Conservation (phyloP, 1,140 invertebrate species). For the Brevipalpus yothersi region DNA sequence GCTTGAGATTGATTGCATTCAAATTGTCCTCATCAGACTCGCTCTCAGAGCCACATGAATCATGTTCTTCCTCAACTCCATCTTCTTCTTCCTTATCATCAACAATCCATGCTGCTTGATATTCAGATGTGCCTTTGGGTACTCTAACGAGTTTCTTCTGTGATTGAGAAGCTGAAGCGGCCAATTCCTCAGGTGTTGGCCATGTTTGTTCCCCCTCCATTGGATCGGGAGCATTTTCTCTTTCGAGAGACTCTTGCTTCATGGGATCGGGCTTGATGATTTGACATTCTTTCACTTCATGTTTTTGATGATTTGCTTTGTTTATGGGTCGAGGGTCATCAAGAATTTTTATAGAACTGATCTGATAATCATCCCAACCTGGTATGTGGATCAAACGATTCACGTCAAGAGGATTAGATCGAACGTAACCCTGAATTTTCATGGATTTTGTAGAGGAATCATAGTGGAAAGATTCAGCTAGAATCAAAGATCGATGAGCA, state of each 20-base stretch:
- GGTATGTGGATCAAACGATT: slow-evolving; percentile 71
- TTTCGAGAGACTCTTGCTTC: slow-evolving; percentile 40
- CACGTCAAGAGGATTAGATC: slow-evolving; percentile 42
- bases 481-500: slow-evolving; percentile 47
- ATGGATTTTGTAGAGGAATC: slow-evolving; percentile 28
- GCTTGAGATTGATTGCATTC: slow-evolving; percentile 15
- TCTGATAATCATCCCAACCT: slow-evolving; percentile 73
- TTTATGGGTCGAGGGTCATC: slow-evolving; percentile 39
- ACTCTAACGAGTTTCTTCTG: slow-evolving; percentile 44
- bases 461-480: slow-evolving; percentile 52
- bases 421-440: slow-evolving; percentile 57
- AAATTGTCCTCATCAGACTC: slow-evolving; percentile 14
- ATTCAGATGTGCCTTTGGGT: slow-evolving; percentile 80
- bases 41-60: slow-evolving; percentile 13
- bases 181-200: slow-evolving; percentile 73
- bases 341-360: slow-evolving; percentile 46
- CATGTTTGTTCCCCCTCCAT: slow-evolving; percentile 92
- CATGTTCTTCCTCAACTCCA: slow-evolving; percentile 16
- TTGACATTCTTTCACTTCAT: slow-evolving; percentile 14
- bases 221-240: slow-evolving; percentile 56
- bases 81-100: slow-evolving; percentile 32
- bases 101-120: slow-evolving; percentile 87
- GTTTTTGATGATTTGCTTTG: slow-evolving; percentile 2
- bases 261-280: slow-evolving; percentile 40
- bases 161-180: slow-evolving; percentile 32